These are phyloP conservation scores for Gallinago nigripennis DNA, from an alignment of 2,797 vertebrate species.

Conservation along the genomic window DNA sequence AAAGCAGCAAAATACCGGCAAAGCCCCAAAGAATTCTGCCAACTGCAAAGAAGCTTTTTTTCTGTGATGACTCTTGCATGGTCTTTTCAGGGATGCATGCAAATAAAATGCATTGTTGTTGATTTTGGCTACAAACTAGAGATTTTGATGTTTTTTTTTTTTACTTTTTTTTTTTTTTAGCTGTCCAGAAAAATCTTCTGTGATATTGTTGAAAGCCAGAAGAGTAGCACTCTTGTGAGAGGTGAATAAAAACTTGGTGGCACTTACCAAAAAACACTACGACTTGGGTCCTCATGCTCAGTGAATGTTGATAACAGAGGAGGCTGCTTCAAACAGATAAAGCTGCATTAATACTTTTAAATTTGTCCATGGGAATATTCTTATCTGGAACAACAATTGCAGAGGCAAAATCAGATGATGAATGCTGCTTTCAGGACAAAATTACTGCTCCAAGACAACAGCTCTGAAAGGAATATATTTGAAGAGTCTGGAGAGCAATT, in stretches of 20 bases:
- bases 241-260: constrained; percentile 33
- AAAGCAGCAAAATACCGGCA: not conserved
- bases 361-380: constrained; percentile 55
- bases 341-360: constrained; percentile 67
- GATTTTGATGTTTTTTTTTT: not conserved
- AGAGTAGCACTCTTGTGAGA: constrained; percentile 9
- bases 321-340: constrained; percentile 64
- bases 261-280: constrained; percentile 2
- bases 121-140: not conserved
- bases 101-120: not conserved
- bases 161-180: not conserved
- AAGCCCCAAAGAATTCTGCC: not conserved
- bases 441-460: constrained; percentile 60
- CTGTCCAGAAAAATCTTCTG: not conserved
- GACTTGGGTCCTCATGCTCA: not conserved
- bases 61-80: not conserved
- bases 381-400: constrained; percentile 54
- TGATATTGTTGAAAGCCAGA: not conserved
- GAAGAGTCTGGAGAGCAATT: constrained; percentile 61
- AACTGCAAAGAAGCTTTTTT: not conserved
- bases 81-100: not conserved
- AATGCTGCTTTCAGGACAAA: constrained; percentile 67
- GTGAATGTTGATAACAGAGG: constrained; percentile 26
- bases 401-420: constrained; percentile 66
- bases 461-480: constrained; percentile 50